phyloP scores from a whole-genome alignment of 2,797 vertebrate species.

The Poecile montanus region DNA sequence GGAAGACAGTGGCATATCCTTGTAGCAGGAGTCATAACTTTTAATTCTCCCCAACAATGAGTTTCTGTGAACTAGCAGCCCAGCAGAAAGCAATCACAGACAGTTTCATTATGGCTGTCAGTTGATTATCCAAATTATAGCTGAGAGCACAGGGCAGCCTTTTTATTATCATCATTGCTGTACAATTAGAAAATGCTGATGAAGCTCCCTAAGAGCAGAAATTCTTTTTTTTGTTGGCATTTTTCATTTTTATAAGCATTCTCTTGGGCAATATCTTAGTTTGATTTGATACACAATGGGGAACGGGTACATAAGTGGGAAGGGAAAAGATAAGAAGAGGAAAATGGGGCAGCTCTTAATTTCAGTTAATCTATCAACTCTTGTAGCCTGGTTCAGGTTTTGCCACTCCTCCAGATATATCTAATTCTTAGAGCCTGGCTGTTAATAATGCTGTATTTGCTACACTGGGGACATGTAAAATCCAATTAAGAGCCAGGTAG shows the following conservation, averaged over 20 bases:
- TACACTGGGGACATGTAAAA: conserved; percentile 47
- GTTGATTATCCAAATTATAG: conserved; percentile 55
- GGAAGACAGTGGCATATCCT: background rate
- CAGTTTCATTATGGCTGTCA: conserved; percentile 49
- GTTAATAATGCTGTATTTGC: conserved; percentile 48
- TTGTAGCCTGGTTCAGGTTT: conserved; percentile 9
- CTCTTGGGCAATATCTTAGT: background rate
- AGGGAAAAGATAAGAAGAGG: background rate
- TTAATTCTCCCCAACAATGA: background rate
- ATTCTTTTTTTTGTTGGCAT: background rate
- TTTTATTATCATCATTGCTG: conserved; percentile 53
- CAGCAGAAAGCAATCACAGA: conserved; percentile 48
- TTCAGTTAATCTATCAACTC: background rate
- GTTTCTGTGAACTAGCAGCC: conserved; percentile 33
- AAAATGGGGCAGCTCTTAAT: background rate
- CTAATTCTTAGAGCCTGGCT: conserved; percentile 62
- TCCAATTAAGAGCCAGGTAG: conserved; percentile 63
- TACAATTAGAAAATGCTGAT: conserved; percentile 55
- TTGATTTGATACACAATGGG: background rate
- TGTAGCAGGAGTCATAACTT: conserved; percentile 4
- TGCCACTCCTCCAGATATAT: conserved; percentile 49
- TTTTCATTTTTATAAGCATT: background rate
- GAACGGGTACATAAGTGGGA: background rate
- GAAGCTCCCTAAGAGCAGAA: background rate
- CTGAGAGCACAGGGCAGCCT: conserved; percentile 47